phyloP scores from a whole-genome alignment of 1,140 invertebrate genomes.

The Heliconius hewitsoni region DNA sequence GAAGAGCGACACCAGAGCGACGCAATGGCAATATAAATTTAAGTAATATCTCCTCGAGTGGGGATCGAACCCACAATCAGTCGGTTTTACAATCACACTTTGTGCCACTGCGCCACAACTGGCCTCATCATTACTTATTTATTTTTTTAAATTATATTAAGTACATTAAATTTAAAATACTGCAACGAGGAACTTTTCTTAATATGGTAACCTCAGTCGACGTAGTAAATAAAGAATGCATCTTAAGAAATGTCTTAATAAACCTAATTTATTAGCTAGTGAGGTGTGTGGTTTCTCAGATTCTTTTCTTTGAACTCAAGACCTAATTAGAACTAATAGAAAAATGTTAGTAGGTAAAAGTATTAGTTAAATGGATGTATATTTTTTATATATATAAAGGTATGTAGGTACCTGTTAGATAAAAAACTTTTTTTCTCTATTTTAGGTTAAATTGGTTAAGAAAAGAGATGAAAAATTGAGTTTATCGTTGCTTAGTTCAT shows the following conservation, averaged over 20 bases:
- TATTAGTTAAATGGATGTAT: neutral
- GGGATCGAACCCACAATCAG: too few relatives aligned
- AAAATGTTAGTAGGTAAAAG: neutral
- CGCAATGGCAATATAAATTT: too few relatives aligned
- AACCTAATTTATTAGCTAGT: neutral
- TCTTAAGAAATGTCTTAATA: neutral
- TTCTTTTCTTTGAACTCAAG: neutral
- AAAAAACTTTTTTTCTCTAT: too few relatives aligned
- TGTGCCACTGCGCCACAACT: too few relatives aligned
- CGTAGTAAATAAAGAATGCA: neutral
- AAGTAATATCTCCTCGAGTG: neutral
- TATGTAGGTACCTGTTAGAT: too few relatives aligned
- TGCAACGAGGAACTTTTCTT: neutral
- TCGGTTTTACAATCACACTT: too few relatives aligned
- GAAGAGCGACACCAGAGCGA: too few relatives aligned
- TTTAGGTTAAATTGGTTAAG: too few relatives aligned
- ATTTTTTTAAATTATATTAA: neutral
- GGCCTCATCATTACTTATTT: too few relatives aligned
- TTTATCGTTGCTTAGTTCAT: too few relatives aligned
- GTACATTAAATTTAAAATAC: neutral
- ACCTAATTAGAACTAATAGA: neutral
- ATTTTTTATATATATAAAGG: too few relatives aligned
- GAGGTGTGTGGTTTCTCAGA: neutral
- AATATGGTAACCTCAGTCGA: neutral
- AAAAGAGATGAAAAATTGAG: too few relatives aligned